Base-by-base conservation (phyloP, 1,140 invertebrate species). In the Diprion similis region DNA sequence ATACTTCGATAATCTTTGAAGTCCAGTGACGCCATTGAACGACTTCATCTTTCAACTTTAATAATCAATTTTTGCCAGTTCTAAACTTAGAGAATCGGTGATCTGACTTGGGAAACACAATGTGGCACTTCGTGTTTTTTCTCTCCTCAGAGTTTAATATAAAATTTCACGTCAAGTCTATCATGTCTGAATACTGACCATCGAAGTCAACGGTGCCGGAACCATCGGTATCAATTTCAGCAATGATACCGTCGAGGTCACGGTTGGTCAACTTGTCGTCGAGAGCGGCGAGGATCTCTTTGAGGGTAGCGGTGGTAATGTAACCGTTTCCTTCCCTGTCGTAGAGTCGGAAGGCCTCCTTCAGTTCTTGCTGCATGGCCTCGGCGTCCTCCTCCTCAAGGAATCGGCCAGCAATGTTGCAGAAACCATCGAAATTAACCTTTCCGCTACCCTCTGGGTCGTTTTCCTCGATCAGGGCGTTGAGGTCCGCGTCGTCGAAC, bases 371-470 rank as follows among this genome's bases (percentile, higher is more conserved):
- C 85, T 96, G 94, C 90, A 97, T 98, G 68, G 96, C 96, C 84
- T 97, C 95, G 75, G 95, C 95, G 80, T 97, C 96, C 82, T 97
- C 95, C 82, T 97, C 95, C 78, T 95, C 94, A 9, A 97, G 90
- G 88, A 97, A 97, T 84, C 96, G 93, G 37, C 95, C 94, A 10
- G 96, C 96, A 76, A 98, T 95, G 78, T 92, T 92, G 80, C 95
- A 95, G 88, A 98, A 98, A 65, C 95, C 95, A 79, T 98, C 96
- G 78, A 98, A 98, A 82, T 98, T 97, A 47, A 98, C 94, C 87
- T 96, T 96, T 66, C 97, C 97, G 15, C 91, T 90, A 46, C 93
- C 89, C 81, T 97, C 95, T 45, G 94, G 92, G 87, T 97, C 96
- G 78, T 96, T 94, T 85, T 97, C 94, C 78, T 92, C 91, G 78